Evolutionary conservation across 2,113 vertebrate species (phyloP).

Genomic region (Antidorcas marsupialis): DNA sequence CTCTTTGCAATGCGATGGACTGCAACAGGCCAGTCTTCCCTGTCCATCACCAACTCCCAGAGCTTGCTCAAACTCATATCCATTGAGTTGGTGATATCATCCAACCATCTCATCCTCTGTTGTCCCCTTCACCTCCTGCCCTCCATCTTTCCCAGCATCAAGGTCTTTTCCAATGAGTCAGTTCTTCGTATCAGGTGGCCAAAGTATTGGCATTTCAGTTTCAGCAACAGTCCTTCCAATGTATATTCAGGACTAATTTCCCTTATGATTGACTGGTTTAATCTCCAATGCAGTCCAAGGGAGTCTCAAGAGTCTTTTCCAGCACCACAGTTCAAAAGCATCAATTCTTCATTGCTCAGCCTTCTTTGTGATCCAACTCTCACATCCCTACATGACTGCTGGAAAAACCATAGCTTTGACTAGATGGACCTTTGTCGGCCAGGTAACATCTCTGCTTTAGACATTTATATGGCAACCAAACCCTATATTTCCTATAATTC

Average conservation of each 20-base stretch:
- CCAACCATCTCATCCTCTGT: neutral
- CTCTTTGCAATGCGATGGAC: accelerated
- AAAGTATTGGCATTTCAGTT: neutral
- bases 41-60: neutral
- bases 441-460: neutral
- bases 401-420: neutral
- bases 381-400: neutral
- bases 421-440: neutral
- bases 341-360: neutral
- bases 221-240: neutral
- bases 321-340: neutral
- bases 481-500: neutral
- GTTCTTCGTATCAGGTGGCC: neutral
- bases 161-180: neutral
- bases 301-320: neutral
- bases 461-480: neutral
- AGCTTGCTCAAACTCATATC: neutral
- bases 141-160: neutral
- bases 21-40: neutral
- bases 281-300: neutral
- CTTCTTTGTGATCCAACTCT: neutral
- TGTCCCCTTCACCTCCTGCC: neutral
- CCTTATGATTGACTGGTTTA: neutral
- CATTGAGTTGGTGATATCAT: neutral
- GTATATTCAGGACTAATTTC: neutral